Conservation (phyloP, 2,888 invertebrate genomes). For the Stenurella melanura region DNA sequence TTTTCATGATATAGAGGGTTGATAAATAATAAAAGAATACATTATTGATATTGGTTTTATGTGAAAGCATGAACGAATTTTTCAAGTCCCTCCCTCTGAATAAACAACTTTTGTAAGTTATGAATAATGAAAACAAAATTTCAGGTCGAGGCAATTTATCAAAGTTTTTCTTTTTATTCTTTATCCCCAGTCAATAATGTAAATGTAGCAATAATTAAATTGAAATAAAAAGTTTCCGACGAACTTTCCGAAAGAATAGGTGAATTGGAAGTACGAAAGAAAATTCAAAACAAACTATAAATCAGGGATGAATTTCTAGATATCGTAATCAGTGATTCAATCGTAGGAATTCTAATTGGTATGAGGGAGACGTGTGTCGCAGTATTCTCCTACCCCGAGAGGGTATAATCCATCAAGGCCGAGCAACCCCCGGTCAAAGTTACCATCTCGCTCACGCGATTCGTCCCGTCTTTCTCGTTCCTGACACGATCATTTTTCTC, state of each 20-base stretch:
- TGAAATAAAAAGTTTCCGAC: slow-evolving; percentile 48
- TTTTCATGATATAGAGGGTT: slow-evolving; percentile 46
- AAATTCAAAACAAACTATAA: slow-evolving; percentile 52
- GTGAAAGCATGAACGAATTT: slow-evolving; percentile 70
- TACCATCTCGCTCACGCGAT: slow-evolving; percentile 76
- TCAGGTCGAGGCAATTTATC: slow-evolving; percentile 64
- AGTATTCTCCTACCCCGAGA: slow-evolving; percentile 70
- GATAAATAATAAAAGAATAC: slow-evolving; percentile 68
- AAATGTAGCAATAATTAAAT: slow-evolving; percentile 49
- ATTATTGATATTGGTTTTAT: slow-evolving; percentile 71
- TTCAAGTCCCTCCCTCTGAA: slow-evolving; percentile 68
- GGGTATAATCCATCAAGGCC: slow-evolving; percentile 75
- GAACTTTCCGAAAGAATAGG: slow-evolving; percentile 44
- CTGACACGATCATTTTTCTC: slow-evolving; percentile 84
- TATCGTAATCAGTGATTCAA: slow-evolving; percentile 70
- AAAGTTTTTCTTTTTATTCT: slow-evolving; percentile 42
- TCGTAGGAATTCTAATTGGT: slow-evolving; percentile 73
- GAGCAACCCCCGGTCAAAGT: slow-evolving; percentile 76
- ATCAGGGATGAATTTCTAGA: slow-evolving; percentile 52
- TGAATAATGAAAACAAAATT: slow-evolving; percentile 68
- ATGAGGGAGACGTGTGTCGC: slow-evolving; percentile 70
- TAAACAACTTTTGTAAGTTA: slow-evolving; percentile 64
- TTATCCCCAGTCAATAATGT: slow-evolving; percentile 40
- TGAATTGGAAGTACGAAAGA: slow-evolving; percentile 49
- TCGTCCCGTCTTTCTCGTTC: slow-evolving; percentile 65